Conservation (phyloP, 2,888 invertebrate genomes). For the Podabrus alpinus region DNA sequence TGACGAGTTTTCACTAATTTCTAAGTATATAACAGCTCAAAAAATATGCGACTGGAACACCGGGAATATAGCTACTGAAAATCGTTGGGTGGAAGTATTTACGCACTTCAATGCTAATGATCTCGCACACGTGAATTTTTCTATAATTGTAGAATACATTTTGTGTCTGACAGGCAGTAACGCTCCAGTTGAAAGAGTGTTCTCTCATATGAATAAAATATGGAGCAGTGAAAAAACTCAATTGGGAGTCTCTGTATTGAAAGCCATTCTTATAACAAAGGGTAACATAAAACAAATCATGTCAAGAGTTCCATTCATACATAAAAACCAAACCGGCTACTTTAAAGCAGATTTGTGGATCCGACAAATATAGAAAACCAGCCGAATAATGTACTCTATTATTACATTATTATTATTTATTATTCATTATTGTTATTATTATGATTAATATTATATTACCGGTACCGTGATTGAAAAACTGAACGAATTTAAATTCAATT, state of each 20-base stretch:
- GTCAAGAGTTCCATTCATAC: not conserved
- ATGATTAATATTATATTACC: too few relatives aligned
- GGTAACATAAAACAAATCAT: not conserved
- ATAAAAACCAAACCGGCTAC: not conserved
- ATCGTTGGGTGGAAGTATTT: slow-evolving; percentile 16
- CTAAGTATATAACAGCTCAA: slow-evolving; percentile 36
- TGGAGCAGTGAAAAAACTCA: not conserved
- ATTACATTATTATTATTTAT: too few relatives aligned
- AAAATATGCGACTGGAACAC: slow-evolving; percentile 41
- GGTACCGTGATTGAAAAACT: too few relatives aligned
- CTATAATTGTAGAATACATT: not conserved
- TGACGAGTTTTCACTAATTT: slow-evolving; percentile 41
- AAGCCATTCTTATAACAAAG: not conserved
- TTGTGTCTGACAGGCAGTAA: not conserved
- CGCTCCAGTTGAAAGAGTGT: not conserved
- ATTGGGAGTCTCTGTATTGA: not conserved
- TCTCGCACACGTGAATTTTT: not conserved
- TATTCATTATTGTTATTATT: too few relatives aligned
- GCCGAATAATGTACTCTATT: too few relatives aligned
- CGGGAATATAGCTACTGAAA: slow-evolving; percentile 40
- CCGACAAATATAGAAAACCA: not conserved
- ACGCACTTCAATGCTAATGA: not conserved
- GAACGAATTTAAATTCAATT: too few relatives aligned
- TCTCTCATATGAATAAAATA: not conserved
- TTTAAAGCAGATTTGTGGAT: not conserved